Conservation (phyloP, 2,888 invertebrate species). For the Dascillus cervinus region DNA sequence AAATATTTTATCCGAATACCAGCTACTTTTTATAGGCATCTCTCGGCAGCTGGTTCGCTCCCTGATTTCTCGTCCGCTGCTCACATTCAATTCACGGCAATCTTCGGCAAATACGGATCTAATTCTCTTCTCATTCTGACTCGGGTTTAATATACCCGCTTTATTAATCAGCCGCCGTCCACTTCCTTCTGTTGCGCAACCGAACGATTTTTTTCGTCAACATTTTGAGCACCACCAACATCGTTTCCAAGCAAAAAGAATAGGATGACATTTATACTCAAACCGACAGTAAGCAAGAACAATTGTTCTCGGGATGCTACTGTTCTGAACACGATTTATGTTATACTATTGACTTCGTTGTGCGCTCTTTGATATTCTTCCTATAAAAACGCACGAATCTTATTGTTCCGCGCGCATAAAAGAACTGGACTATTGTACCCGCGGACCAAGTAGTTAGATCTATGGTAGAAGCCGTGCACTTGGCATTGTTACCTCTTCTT, state of each 20-base stretch:
- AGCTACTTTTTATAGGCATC: slow-evolving; percentile 32
- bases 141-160: no score
- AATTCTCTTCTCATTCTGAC: neutral
- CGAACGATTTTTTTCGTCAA: slow-evolving; percentile 11
- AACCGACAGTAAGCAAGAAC: slow-evolving; percentile 41
- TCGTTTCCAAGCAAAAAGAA: slow-evolving; percentile 26
- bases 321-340: slow-evolving; percentile 40
- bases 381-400: slow-evolving; percentile 17
- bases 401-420: slow-evolving; percentile 26
- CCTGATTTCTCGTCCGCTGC: slow-evolving; percentile 16
- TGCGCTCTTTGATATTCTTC: slow-evolving; percentile 23
- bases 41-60: slow-evolving; percentile 29
- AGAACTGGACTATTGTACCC: slow-evolving; percentile 25
- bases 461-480: slow-evolving; percentile 37
- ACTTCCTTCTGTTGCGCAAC: no score
- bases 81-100: slow-evolving; percentile 10
- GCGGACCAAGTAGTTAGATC: slow-evolving; percentile 32
- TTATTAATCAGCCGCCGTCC: no score
- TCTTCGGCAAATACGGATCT: neutral
- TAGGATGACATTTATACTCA: slow-evolving; percentile 36
- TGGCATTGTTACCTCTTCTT: slow-evolving; percentile 41
- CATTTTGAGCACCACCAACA: slow-evolving; percentile 28
- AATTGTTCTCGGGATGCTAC: slow-evolving; percentile 43
- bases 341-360: slow-evolving; percentile 32
- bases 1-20: slow-evolving; percentile 43